Evolutionary conservation across 2,797 vertebrate genomes (phyloP).

Genomic region (Eremophila alpestris): DNA sequence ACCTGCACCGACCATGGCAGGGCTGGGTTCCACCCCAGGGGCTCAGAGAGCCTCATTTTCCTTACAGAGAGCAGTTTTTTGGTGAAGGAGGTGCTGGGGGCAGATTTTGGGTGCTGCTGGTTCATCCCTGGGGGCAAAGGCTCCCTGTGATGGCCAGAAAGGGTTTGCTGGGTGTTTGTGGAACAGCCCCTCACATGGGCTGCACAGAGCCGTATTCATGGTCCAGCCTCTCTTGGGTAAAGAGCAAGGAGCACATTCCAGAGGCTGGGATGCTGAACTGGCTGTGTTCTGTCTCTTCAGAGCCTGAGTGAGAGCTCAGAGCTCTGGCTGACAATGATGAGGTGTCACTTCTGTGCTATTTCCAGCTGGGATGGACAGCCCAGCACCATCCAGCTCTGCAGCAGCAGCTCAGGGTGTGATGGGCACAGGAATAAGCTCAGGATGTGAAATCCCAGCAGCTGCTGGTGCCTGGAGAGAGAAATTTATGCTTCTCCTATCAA

Average conservation of each 20-base stretch:
- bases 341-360: not conserved
- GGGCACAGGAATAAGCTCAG: not conserved
- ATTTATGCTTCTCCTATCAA: not conserved
- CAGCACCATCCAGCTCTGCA: not conserved
- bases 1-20: not conserved
- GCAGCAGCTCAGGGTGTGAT: not conserved
- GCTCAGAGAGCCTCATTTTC: not conserved
- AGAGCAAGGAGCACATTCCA: not conserved
- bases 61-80: not conserved
- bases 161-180: not conserved
- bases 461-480: not conserved
- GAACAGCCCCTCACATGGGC: not conserved
- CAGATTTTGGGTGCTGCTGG: not conserved
- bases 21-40: not conserved
- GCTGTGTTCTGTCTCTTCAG: not conserved
- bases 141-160: not conserved
- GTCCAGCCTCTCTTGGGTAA: not conserved
- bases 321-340: not conserved
- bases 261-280: not conserved
- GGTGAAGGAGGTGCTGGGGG: not conserved
- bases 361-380: not conserved
- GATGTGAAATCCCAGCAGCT: not conserved
- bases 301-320: not conserved
- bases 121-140: not conserved
- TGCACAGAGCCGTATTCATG: rapidly evolving